Evolutionary conservation across 1,140 invertebrate species (phyloP), one percentile per base, ranked within the genome.

Genomic region (Heliothis subflexa): DNA sequence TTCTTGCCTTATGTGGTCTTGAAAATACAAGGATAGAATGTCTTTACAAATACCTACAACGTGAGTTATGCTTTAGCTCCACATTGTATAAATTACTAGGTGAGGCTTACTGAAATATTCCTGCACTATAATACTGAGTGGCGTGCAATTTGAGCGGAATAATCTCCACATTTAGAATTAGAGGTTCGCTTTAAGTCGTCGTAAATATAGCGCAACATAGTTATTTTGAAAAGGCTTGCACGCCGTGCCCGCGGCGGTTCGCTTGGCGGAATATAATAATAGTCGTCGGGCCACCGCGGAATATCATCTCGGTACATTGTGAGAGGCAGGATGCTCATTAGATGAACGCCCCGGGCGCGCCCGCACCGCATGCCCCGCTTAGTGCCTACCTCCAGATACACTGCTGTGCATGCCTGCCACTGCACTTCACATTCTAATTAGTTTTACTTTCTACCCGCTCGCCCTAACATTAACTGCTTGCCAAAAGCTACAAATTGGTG

Each of bases 221-320:
- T 89, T 83, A 90, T 89, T 91, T 88, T 88, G 86, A 88, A 89
- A 89, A 91, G 89, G 87, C 84, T 88, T 88, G 90, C 89, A 87
- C 88, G 84, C 80, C 80, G 78, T 71, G 88, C 90, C 83, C 72
- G 74, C 59, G 87, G 91, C 88, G 78, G 74, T 83, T 84, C 85
- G 85, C 86, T 86, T 83, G 87, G 83, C 82, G 83, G 86, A 88
- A 89, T 92, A 91, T 92, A 92, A 91, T 91, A 92, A 91, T 91
- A 89, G 89, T 89, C 87, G 89, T 87, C 85, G 88, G 86, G 86
- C 81, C 86, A 86, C 87, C 80, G 83, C 82, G 88, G 87, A 92
- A 88, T 92, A 91, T 89, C 89, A 93, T 91, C 91, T 91, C 87
- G 81, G 90, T 90, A 92, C 88, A 93, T 90, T 93, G 91, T 92